These are phyloP conservation scores for Pachyrhynchus sulphureomaculatus DNA, from an alignment of 1,140 invertebrate genomes.

Conservation along the genomic window DNA sequence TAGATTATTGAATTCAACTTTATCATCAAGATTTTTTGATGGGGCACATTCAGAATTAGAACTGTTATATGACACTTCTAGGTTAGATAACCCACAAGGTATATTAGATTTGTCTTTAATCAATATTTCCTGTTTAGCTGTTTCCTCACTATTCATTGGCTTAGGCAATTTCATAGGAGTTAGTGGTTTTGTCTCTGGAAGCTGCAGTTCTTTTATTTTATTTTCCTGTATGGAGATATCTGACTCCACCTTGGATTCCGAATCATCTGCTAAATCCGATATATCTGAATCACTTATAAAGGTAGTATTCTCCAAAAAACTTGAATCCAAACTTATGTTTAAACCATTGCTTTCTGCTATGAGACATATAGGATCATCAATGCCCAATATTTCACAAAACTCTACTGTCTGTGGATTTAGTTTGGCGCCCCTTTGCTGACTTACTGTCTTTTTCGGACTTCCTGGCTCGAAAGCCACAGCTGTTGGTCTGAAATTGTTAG, in stretches of 20 bases:
- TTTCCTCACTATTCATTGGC: neutral
- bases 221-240: neutral
- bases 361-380: constrained; percentile 72
- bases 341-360: constrained; percentile 45
- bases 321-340: constrained; percentile 23
- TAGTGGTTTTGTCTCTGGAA: constrained; percentile 10
- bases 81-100: neutral
- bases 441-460: constrained; percentile 41
- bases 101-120: neutral
- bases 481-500: constrained; percentile 76
- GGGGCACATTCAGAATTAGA: neutral
- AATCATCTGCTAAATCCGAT: constrained; percentile 8
- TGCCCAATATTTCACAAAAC: constrained; percentile 77
- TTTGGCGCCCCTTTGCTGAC: constrained; percentile 53
- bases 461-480: constrained; percentile 63
- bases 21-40: neutral
- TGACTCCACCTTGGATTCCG: neutral
- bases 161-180: constrained; percentile 14
- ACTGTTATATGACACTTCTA: no score
- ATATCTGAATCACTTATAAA: constrained; percentile 29
- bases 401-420: constrained; percentile 80
- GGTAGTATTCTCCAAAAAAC: constrained; percentile 25
- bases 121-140: neutral
- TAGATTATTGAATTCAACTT: neutral
- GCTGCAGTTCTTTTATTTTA: constrained; percentile 7